phyloP scores from a whole-genome alignment of 1,140 invertebrate genomes.

The Asobara japonica region DNA sequence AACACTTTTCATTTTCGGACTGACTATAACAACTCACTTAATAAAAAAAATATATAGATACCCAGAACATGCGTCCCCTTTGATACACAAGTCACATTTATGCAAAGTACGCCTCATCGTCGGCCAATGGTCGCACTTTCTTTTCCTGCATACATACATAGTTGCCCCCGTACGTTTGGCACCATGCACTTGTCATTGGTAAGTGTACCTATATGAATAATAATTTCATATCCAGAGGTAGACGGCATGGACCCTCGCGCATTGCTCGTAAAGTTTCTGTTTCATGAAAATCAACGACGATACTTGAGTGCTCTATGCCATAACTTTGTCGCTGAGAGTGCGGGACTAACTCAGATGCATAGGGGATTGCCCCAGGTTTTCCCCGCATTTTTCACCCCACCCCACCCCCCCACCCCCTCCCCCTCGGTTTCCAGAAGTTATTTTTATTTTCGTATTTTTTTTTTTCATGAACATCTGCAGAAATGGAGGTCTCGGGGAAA shows the following conservation, averaged over 20 bases:
- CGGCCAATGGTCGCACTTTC: constrained; percentile 2
- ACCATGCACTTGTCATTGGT: constrained; percentile 14
- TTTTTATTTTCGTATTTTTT: not conserved
- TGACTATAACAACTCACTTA: not conserved
- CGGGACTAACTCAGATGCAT: constrained; percentile 9
- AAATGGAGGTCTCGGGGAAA: not conserved
- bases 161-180: not conserved
- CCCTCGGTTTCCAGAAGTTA: no score
- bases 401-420: no score
- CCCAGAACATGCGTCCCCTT: not conserved
- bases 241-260: not conserved
- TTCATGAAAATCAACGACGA: constrained; percentile 26
- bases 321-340: constrained; percentile 19
- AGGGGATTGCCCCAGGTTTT: not conserved
- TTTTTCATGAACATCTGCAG: not conserved
- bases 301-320: constrained; percentile 15
- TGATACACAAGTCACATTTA: not conserved
- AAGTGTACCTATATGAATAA: constrained; percentile 25
- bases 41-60: not conserved
- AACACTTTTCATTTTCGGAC: no score
- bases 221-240: constrained; percentile 22
- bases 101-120: not conserved
- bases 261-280: constrained; percentile 11
- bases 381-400: not conserved
- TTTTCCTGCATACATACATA: not conserved